A percentile compares a stretch with the other conserved stretches of the same genome.
Conservation (phyloP, 2,888 invertebrate genomes). For the Tenthredo livida region DNA sequence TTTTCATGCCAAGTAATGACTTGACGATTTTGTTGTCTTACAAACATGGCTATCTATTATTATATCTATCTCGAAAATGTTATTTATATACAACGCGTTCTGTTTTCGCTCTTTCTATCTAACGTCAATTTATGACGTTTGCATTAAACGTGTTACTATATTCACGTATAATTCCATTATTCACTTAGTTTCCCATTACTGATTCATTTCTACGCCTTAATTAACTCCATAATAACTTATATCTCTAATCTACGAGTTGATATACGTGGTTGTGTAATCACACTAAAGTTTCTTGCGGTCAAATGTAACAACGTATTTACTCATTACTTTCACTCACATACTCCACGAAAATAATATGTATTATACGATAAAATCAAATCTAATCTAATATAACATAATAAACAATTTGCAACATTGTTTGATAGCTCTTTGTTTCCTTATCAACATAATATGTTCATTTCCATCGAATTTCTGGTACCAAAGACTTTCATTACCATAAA, state of each 20-base stretch:
- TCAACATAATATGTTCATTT: background rate
- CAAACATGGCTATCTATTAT: background rate
- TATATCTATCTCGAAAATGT: background rate
- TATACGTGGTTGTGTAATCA: background rate
- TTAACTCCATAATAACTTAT: background rate
- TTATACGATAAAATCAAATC: background rate
- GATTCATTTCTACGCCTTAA: background rate
- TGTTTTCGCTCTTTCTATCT: constrained; percentile 36
- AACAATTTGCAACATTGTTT: background rate
- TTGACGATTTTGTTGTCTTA: background rate
- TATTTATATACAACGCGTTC: background rate
- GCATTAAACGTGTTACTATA: background rate
- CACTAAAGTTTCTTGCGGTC: background rate
- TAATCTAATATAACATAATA: background rate
- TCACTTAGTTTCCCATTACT: background rate
- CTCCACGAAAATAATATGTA: background rate
- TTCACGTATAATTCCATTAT: background rate
- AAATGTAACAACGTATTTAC: background rate
- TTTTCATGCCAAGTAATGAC: background rate
- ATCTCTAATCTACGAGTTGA: background rate
- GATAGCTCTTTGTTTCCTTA: background rate
- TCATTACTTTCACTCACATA: background rate
- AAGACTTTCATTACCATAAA: background rate
- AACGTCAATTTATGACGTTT: constrained; percentile 41
- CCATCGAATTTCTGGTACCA: background rate